A percentile compares a stretch with the other conserved stretches of the same genome.
Conservation (phyloP, 1,140 invertebrate species). For the Gonatopus flavifemur region DNA sequence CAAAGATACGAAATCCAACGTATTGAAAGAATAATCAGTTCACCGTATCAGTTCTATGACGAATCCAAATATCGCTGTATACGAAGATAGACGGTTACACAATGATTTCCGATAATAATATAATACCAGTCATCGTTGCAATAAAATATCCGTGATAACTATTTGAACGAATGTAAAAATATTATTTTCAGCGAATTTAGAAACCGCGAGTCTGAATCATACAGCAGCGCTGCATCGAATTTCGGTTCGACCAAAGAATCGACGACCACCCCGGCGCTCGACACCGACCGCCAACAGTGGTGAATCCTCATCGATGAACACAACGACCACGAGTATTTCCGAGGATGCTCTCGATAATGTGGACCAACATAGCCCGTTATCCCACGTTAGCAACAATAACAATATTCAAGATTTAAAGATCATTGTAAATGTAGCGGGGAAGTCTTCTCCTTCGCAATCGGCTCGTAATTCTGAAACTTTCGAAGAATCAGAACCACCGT, state of each 20-base stretch:
- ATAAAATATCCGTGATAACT: no score
- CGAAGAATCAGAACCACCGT: conserved; percentile 40
- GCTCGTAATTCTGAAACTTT: conserved; percentile 47
- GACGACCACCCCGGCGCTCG: conserved; percentile 46
- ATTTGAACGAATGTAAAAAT: no score
- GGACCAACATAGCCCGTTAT: conserved; percentile 25
- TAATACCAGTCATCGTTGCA: no score
- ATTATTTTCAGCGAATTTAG: conserved; percentile 43
- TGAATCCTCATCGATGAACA: conserved; percentile 27
- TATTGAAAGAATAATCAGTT: no score
- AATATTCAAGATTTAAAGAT: conserved; percentile 11
- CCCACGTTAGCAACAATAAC: conserved; percentile 25
- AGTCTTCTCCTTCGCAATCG: conserved; percentile 53
- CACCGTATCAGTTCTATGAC: no score
- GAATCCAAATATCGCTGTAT: no score
- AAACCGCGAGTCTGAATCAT: conserved; percentile 45
- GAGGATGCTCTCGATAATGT: conserved; percentile 44
- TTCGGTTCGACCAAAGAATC: conserved; percentile 52
- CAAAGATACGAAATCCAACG: no score
- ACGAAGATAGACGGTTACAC: no score
- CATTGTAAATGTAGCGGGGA: conserved; percentile 34
- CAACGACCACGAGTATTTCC: conserved; percentile 41
- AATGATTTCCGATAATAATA: no score
- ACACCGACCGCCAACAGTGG: conserved; percentile 17
- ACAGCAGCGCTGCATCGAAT: conserved; percentile 55